phyloP scores from a whole-genome alignment of 2,113 vertebrate species.

The Anser brachyrhynchus region DNA sequence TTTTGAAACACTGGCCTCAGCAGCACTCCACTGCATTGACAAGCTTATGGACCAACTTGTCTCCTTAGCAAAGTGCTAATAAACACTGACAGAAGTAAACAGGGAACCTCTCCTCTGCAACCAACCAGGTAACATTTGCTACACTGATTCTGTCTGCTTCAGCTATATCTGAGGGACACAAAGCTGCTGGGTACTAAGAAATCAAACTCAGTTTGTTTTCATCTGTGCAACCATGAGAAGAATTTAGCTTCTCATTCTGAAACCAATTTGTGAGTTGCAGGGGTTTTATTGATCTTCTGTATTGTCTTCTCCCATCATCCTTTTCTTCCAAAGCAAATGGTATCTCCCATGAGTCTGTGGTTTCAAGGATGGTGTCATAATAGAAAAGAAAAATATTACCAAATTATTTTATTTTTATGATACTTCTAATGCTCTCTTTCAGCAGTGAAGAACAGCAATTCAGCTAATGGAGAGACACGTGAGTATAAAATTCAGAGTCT shows the following conservation, averaged over 20 bases:
- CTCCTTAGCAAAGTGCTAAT: background rate
- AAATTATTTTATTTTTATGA: background rate
- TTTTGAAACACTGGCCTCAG: background rate
- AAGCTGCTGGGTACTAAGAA: background rate
- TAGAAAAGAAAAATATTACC: background rate
- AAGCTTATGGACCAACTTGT: background rate
- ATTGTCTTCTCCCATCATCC: background rate
- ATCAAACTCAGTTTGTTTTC: background rate
- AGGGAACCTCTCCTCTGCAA: background rate
- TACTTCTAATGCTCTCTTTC: background rate
- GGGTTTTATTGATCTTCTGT: background rate
- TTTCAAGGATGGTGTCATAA: background rate
- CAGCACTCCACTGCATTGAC: background rate
- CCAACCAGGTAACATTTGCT: background rate
- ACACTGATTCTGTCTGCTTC: background rate
- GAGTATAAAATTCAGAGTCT: background rate
- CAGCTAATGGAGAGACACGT: background rate
- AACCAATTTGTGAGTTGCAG: background rate
- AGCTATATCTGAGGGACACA: background rate
- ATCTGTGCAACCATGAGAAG: background rate
- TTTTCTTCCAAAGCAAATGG: background rate
- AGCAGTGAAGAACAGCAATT: background rate
- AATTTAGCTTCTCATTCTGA: background rate
- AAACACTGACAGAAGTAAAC: rapidly evolving
- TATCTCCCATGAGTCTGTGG: background rate